Evolutionary conservation across 2,888 invertebrate species (phyloP).

Genomic region (Bellardia pandia): DNA sequence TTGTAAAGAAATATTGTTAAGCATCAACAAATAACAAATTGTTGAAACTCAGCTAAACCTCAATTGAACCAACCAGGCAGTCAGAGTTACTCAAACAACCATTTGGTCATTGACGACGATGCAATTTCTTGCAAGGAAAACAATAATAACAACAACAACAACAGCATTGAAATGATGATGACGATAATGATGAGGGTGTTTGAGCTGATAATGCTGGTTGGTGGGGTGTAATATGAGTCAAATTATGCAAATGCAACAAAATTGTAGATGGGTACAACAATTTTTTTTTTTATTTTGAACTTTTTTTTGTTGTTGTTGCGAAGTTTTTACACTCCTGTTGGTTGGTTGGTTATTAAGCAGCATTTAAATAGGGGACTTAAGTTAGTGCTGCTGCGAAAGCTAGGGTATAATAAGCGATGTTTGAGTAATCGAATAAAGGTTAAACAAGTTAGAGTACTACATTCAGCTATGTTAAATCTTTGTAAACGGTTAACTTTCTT

Average conservation of each 20-base stretch:
- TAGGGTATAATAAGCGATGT: not conserved
- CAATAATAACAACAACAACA: slow-evolving; percentile 16
- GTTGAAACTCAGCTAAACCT: slow-evolving; percentile 61
- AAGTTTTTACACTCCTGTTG: not conserved
- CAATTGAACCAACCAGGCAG: slow-evolving; percentile 47
- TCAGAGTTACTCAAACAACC: slow-evolving; percentile 12
- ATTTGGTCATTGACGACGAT: slow-evolving; percentile 68
- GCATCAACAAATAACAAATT: slow-evolving; percentile 50
- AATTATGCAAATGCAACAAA: slow-evolving; percentile 72
- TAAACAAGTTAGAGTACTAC: not conserved
- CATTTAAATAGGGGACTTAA: slow-evolving; percentile 2
- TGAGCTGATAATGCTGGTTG: slow-evolving; percentile 56
- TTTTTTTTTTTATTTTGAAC: slow-evolving; percentile 31
- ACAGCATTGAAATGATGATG: slow-evolving; percentile 23
- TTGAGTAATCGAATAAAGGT: not conserved
- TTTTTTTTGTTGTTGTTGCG: not conserved
- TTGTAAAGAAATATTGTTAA: slow-evolving; percentile 60
- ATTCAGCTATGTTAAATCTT: no score
- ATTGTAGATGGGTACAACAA: slow-evolving; percentile 65
- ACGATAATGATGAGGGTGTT: slow-evolving; percentile 62
- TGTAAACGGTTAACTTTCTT: no score
- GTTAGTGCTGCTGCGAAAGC: not conserved
- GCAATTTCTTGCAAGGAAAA: slow-evolving; percentile 59
- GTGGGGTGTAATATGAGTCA: slow-evolving; percentile 69
- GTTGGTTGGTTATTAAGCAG: not conserved